phyloP scores from a whole-genome alignment of 2,888 invertebrate species.

The Himalopsyche tibetana region DNA sequence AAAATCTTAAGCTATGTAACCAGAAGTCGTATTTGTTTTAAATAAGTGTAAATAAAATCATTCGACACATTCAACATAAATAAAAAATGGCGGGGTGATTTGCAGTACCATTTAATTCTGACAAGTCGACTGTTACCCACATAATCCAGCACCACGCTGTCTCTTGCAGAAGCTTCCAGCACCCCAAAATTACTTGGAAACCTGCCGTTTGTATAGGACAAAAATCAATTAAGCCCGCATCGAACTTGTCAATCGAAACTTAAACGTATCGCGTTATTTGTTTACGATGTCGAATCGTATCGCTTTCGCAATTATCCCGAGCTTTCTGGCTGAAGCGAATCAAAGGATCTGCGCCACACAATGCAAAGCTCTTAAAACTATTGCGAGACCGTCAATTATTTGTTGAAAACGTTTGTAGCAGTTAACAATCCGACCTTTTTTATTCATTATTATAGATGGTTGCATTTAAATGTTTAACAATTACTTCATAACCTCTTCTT shows the following conservation, averaged over 20 bases:
- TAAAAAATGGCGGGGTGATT: too few species aligned
- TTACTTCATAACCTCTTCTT: too few species aligned
- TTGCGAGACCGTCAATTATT: neutral
- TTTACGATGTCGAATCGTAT: constrained; percentile 11
- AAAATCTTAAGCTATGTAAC: too few species aligned
- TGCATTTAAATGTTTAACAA: too few species aligned
- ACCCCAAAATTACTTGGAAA: neutral
- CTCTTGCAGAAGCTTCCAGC: neutral
- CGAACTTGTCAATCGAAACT: constrained; percentile 37
- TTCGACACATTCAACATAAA: too few species aligned
- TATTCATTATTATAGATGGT: too few species aligned
- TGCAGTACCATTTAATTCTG: too few species aligned
- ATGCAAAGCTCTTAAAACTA: constrained; percentile 20
- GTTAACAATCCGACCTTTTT: too few species aligned
- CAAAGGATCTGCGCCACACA: neutral
- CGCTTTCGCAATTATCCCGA: constrained; percentile 16
- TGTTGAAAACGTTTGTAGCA: too few species aligned
- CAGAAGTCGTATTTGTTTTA: too few species aligned
- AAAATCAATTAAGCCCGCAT: constrained; percentile 23
- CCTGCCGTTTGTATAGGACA: neutral
- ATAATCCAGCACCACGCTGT: neutral
- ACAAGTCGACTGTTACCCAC: too few species aligned
- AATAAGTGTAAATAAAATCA: too few species aligned
- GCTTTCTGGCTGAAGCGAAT: neutral
- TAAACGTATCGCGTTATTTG: constrained; percentile 40